Conservation (phyloP, 2,888 invertebrate species). For the Agrypnus murinus region DNA sequence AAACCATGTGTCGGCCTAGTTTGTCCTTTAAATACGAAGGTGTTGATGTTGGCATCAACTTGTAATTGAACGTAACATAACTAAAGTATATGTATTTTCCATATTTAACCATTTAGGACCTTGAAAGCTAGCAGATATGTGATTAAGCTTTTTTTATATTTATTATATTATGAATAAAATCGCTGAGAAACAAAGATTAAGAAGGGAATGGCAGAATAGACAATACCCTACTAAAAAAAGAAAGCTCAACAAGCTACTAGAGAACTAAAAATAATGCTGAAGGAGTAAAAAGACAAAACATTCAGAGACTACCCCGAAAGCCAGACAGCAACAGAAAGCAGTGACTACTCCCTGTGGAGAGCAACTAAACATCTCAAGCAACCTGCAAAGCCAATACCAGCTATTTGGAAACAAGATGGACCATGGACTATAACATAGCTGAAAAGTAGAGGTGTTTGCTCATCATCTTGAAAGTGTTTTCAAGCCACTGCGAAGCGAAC, state of each 20-base stretch:
- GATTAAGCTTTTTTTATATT: too few species aligned
- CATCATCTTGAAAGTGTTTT: slow-evolving; percentile 8
- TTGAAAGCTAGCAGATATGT: too few species aligned
- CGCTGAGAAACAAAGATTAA: slow-evolving; percentile 7
- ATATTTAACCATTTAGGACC: too few species aligned
- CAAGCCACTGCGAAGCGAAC: slow-evolving; percentile 5
- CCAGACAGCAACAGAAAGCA: slow-evolving; percentile 16
- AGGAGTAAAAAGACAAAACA: not conserved
- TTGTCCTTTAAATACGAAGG: too few species aligned
- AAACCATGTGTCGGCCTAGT: too few species aligned
- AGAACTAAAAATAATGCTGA: slow-evolving; percentile 6
- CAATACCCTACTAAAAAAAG: not conserved
- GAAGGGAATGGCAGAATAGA: not conserved
- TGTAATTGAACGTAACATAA: too few species aligned
- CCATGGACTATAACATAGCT: slow-evolving; percentile 1
- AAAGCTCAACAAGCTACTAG: not conserved
- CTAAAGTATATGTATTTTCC: slow-evolving; percentile 5
- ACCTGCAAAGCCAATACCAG: slow-evolving; percentile 17
- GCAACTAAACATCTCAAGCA: slow-evolving; percentile 7
- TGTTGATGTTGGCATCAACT: too few species aligned
- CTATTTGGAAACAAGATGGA: slow-evolving; percentile 19
- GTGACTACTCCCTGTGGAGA: slow-evolving; percentile 4
- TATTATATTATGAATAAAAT: slow-evolving; percentile 2
- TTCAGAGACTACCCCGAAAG: not conserved
- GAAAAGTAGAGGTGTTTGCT: slow-evolving; percentile 3